These are phyloP conservation scores for Phania funesta DNA, from an alignment of 2,888 invertebrate genomes.

Conservation along the genomic window DNA sequence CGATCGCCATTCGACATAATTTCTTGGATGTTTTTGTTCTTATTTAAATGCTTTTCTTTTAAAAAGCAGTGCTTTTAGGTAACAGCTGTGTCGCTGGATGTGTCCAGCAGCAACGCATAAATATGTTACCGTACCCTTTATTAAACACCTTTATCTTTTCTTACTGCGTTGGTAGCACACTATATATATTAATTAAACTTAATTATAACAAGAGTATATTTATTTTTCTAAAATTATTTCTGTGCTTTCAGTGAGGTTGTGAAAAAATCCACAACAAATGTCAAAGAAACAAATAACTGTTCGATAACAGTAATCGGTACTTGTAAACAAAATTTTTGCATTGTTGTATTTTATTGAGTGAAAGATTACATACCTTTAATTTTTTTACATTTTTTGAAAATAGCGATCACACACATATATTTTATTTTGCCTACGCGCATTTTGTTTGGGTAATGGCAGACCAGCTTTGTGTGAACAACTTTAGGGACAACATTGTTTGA, in stretches of 20 bases:
- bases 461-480: too few species aligned
- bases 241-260: not conserved
- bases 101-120: not conserved
- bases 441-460: too few species aligned
- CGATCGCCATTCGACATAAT: conserved; percentile 68
- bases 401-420: too few species aligned
- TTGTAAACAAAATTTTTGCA: not conserved
- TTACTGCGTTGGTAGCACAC: conserved; percentile 8
- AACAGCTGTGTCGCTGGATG: conserved; percentile 6
- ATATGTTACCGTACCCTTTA: not conserved
- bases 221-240: not conserved
- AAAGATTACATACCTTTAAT: too few species aligned
- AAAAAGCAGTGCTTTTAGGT: not conserved
- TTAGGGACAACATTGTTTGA: too few species aligned
- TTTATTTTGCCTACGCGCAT: too few species aligned
- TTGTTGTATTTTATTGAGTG: not conserved
- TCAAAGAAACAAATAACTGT: conserved; percentile 4
- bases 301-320: not conserved
- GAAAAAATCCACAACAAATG: conserved; percentile 30
- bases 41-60: not conserved
- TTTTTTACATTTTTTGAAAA: too few species aligned
- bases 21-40: not conserved
- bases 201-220: not conserved
- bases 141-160: not conserved
- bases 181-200: not conserved